Percentiles rank a stretch among this genome's conserved stretches.
These are phyloP conservation scores for Sitobion miscanthi DNA, from an alignment of 1,140 invertebrate genomes.

Conservation along the genomic window DNA sequence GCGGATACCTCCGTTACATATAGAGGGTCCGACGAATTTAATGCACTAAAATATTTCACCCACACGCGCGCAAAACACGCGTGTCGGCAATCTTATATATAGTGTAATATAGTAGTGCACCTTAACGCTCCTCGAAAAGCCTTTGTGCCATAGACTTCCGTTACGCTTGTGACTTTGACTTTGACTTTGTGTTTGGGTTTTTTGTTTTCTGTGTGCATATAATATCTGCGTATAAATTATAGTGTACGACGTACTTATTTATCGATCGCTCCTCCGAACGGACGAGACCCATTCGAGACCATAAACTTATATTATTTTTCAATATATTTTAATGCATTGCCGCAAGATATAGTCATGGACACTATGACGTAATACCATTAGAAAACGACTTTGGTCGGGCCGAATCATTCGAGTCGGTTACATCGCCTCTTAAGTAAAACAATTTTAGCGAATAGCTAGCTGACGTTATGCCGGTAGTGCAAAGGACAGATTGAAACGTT, in stretches of 20 bases:
- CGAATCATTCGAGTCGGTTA: too few relatives aligned
- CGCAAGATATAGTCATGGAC: too few relatives aligned
- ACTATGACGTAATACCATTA: too few relatives aligned
- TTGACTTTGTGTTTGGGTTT: neutral
- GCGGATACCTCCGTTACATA: neutral
- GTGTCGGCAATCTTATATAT: too few relatives aligned
- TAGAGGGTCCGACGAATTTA: neutral
- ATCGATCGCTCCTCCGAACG: neutral
- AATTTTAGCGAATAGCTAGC: too few relatives aligned
- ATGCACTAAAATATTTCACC: too few relatives aligned
- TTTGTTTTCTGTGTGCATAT: neutral
- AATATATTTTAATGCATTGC: neutral
- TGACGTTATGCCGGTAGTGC: too few relatives aligned
- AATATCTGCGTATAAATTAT: neutral
- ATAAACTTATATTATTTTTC: neutral
- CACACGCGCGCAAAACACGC: too few relatives aligned
- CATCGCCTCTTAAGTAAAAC: too few relatives aligned
- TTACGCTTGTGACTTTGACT: neutral
- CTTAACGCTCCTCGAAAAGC: neutral
- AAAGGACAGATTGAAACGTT: neutral
- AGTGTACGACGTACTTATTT: neutral
- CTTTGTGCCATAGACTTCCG: neutral
- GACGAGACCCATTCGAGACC: neutral
- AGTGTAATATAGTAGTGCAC: too few relatives aligned
- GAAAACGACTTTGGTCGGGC: too few relatives aligned